These are phyloP conservation scores for Polylopha cassiicola DNA, from an alignment of 2,888 invertebrate genomes.

Conservation along the genomic window DNA sequence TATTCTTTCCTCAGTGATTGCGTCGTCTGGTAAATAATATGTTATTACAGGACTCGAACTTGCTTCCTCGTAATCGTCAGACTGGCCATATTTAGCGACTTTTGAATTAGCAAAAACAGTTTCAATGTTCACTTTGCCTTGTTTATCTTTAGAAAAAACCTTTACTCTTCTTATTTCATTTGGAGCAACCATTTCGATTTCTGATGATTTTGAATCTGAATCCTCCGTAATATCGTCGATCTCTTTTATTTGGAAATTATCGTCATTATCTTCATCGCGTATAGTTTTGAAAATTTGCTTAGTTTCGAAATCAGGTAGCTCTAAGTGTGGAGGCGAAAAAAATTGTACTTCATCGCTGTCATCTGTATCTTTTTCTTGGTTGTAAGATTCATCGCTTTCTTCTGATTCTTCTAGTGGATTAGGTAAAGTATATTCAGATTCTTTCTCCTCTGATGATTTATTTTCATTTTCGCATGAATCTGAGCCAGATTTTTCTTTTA, in stretches of 20 bases:
- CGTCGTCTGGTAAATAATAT: constrained; percentile 17
- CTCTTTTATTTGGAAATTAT: constrained; percentile 21
- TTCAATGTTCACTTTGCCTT: constrained; percentile 37
- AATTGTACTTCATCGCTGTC: constrained; percentile 33
- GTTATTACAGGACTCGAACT: constrained; percentile 13
- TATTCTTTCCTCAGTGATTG: constrained; percentile 17
- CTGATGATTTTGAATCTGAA: background rate
- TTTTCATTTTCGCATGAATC: constrained; percentile 13
- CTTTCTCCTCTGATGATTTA: background rate
- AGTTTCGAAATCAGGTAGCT: constrained; percentile 52
- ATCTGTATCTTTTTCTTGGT: constrained; percentile 6
- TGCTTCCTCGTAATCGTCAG: constrained; percentile 14
- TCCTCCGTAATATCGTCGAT: constrained; percentile 18
- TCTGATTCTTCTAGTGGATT: constrained; percentile 16
- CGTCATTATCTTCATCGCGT: constrained; percentile 24
- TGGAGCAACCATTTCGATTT: too few species aligned
- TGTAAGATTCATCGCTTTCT: constrained; percentile 17
- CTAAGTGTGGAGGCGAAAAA: constrained; percentile 43
- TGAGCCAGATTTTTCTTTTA: constrained; percentile 20
- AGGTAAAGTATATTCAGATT: background rate
- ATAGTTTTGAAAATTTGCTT: constrained; percentile 37
- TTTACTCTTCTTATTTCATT: constrained; percentile 7
- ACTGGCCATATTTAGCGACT: constrained; percentile 52
- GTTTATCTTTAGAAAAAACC: constrained; percentile 16
- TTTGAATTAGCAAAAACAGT: constrained; percentile 56